Conservation (phyloP, 2,113 vertebrate species). For the Turdus rufiventris region DNA sequence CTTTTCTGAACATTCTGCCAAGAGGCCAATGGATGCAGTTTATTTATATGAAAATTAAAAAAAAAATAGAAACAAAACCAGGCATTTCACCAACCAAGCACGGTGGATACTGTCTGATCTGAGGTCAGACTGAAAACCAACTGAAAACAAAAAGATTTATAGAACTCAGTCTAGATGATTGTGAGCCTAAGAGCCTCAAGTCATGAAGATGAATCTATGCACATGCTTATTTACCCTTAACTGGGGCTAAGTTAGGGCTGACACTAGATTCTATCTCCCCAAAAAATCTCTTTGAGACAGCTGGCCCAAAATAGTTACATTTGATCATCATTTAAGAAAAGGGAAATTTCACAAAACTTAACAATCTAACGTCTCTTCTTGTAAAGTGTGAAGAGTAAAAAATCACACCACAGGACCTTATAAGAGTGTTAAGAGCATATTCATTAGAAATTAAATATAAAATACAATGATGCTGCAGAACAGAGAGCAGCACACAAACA, state of each 20-base stretch:
- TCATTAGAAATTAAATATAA: conserved; percentile 64
- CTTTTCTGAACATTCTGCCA: neutral
- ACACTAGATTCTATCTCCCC: neutral
- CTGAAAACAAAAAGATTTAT: neutral
- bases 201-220: neutral
- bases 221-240: neutral
- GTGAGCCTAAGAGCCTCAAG: neutral
- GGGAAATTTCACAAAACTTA: neutral
- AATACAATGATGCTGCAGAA: neutral
- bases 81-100: neutral
- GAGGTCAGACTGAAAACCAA: neutral
- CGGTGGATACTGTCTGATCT: neutral
- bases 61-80: neutral
- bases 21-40: neutral
- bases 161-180: neutral
- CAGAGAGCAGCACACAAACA: neutral
- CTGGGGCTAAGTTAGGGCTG: neutral
- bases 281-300: neutral
- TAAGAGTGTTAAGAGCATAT: conserved; percentile 35
- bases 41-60: neutral
- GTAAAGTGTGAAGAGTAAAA: neutral
- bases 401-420: neutral
- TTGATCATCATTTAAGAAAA: neutral
- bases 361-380: neutral
- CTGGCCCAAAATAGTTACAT: neutral